phyloP scores from a whole-genome alignment of 2,797 vertebrate genomes.

The Discoglossus pictus region DNA sequence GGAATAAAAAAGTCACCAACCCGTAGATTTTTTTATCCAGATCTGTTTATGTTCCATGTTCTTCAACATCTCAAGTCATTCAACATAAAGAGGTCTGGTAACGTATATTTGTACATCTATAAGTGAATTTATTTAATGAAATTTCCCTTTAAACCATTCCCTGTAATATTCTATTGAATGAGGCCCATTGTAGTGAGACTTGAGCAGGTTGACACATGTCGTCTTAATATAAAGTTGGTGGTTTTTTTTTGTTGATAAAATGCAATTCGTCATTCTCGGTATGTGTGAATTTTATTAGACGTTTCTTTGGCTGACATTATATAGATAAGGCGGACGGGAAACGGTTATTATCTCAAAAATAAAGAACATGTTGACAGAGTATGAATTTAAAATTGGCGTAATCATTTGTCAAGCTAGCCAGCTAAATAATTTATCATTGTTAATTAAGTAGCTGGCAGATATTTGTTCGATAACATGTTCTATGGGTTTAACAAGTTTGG shows the following conservation, averaged over 20 bases:
- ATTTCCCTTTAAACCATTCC: no score
- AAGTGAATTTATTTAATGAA: no score
- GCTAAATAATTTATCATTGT: conserved; percentile 3
- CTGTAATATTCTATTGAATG: no score
- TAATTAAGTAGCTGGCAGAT: conserved; percentile 2
- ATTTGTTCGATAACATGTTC: no score
- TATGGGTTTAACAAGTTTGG: no score
- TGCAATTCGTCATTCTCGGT: neutral
- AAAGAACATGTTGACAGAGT: conserved; percentile 10
- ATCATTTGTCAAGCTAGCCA: neutral
- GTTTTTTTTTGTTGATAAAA: conserved; percentile 7
- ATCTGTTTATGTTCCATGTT: no score
- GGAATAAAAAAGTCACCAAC: no score
- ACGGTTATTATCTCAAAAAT: conserved; percentile 11
- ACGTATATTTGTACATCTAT: no score
- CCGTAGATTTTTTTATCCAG: no score
- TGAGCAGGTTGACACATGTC: conserved; percentile 8
- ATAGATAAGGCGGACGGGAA: conserved; percentile 31
- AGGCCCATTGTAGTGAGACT: no score
- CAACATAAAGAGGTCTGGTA: no score
- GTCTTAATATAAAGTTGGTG: neutral
- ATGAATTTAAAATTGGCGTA: neutral
- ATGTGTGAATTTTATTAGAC: neutral
- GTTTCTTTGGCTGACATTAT: conserved; percentile 8
- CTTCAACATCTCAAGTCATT: no score